Conservation (phyloP, 2,113 vertebrate genomes). For the Hippocampus zosterae region DNA sequence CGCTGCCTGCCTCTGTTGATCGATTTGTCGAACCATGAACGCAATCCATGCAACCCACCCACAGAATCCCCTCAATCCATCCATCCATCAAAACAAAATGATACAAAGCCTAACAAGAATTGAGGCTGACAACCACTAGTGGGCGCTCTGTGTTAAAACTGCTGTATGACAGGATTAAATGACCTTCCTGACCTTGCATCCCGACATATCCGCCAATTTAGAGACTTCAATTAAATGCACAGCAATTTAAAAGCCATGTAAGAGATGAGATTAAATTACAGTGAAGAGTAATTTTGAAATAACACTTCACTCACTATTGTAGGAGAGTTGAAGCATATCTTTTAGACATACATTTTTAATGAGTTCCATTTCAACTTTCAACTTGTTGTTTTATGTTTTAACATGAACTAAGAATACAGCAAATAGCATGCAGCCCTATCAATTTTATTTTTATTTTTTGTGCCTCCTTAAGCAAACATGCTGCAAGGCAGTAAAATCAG, state of each 20-base stretch:
- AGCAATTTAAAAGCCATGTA: neutral
- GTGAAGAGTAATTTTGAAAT: neutral
- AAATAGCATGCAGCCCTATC: neutral
- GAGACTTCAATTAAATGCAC: neutral
- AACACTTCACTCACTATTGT: too few species aligned
- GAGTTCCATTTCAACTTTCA: too few species aligned
- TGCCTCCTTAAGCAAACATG: neutral
- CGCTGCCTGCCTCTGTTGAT: neutral
- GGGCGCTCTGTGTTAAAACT: conserved; percentile 44
- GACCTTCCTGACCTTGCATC: conserved; percentile 16
- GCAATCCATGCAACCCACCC: neutral
- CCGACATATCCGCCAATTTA: neutral
- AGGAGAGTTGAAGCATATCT: neutral
- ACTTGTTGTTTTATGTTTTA: neutral
- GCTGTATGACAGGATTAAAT: neutral
- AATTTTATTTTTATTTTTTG: neutral
- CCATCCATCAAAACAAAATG: neutral
- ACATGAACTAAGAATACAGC: neutral
- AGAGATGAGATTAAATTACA: neutral
- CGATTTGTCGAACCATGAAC: neutral
- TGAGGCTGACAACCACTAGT: conserved; percentile 56
- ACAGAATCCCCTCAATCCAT: neutral
- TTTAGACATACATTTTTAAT: neutral
- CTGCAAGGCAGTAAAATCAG: conserved; percentile 7
- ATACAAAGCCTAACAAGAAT: conserved; percentile 12